Conservation (phyloP, 2,888 invertebrate species). For the Notodonta dromedarius region DNA sequence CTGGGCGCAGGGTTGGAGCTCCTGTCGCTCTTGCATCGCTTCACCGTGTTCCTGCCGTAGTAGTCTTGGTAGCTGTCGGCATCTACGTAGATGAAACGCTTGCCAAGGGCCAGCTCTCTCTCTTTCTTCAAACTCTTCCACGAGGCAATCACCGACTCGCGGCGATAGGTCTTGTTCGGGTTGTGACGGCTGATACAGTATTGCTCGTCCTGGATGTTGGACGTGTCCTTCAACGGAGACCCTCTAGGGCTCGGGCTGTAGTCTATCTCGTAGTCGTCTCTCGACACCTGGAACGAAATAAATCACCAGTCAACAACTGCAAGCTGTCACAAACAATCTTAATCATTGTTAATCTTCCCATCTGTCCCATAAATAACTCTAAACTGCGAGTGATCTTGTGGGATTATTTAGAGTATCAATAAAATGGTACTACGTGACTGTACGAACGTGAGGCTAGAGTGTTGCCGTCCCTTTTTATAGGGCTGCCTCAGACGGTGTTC, state of each 20-base stretch:
- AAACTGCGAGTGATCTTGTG: slow-evolving; percentile 42
- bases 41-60: slow-evolving; percentile 76
- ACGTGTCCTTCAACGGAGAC: slow-evolving; percentile 76
- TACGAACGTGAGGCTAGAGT: slow-evolving; percentile 49
- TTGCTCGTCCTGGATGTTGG: slow-evolving; percentile 74
- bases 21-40: slow-evolving; percentile 78
- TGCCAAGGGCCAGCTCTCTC: slow-evolving; percentile 76
- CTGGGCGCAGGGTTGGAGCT: slow-evolving; percentile 55
- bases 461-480: slow-evolving; percentile 55
- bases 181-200: slow-evolving; percentile 80
- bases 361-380: slow-evolving; percentile 45
- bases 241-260: slow-evolving; percentile 74
- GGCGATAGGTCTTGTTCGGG: slow-evolving; percentile 77
- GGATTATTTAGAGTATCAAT: slow-evolving; percentile 62
- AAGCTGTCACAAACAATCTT: slow-evolving; percentile 29
- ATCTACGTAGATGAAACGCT: slow-evolving; percentile 72
- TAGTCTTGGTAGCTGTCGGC: slow-evolving; percentile 75
- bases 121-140: slow-evolving; percentile 81
- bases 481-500: slow-evolving; percentile 36
- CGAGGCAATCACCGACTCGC: slow-evolving; percentile 80
- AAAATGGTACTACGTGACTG: slow-evolving; percentile 45
- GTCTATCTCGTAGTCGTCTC: slow-evolving; percentile 77
- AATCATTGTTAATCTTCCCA: slow-evolving; percentile 32
- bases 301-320: slow-evolving; percentile 32
- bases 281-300: slow-evolving; percentile 73